Evolutionary conservation across 2,797 vertebrate species (phyloP), one percentile per base, ranked within the genome.

Genomic region (Macrochelys suwanniensis): DNA sequence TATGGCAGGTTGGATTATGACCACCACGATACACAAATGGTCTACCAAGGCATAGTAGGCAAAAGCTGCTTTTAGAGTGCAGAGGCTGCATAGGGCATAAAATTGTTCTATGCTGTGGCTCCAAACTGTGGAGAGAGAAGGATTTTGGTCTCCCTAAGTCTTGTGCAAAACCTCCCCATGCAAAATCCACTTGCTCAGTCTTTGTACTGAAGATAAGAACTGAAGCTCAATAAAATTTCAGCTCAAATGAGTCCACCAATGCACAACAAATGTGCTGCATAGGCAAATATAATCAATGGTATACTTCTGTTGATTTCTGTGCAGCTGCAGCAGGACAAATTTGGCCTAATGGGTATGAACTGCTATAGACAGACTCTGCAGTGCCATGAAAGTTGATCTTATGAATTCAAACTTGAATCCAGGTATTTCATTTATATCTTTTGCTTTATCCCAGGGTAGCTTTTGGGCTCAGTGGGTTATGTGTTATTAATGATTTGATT

Each of bases 351-450:
- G n/a, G 83, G 51, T 78, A 83, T 45, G 11, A 74, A 13, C 15
- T 80, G 2, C 1, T 37, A 37, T 0, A 74, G 31, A 5, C 5
- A 65, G 17, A 6, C 33, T 93, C 54, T 28, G 21, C 65, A 85
- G 11, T 26, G 4, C 74, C 65, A 88, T 7, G 42, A 84, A 88
- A 85, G 85, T 2, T 82, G 15, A 65, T 76, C 78, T 89, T 94
- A 77, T 71, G 31, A 93, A 84, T 89, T 97, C 37, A 88, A 78
- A 19, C 74, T 80, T 7, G 59, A 93, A 88, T 49, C 11, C 10
- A 88, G 4, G 3, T 79, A 95, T 93, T 97, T 95, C 7, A 89
- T 86, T 87, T 85, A 83, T 91, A 51, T 88, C 3, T 59, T 89
- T 9, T 84, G 49, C 15, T 92, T 90, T 77, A 71, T 82, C 82